Evolutionary conservation across 2,888 invertebrate species (phyloP).

Genomic region (Apamea epomidion): DNA sequence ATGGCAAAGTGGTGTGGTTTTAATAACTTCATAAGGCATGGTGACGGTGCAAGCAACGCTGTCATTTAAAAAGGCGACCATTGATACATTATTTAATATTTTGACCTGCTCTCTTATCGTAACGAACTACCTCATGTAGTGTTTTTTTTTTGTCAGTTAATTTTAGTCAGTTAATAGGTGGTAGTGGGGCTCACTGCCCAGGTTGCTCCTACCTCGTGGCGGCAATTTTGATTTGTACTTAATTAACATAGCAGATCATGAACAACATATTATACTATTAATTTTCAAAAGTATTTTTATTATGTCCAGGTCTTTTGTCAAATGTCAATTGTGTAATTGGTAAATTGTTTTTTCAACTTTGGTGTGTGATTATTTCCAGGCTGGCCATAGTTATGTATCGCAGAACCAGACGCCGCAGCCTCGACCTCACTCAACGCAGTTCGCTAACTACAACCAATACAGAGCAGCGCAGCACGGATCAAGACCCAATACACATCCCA

Average conservation of each 20-base stretch:
- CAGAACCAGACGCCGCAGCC: slow-evolving; percentile 82
- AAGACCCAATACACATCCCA: slow-evolving; percentile 84
- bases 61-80: not conserved
- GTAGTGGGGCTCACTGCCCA: not conserved
- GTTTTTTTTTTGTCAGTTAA: not conserved
- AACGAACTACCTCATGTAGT: not conserved
- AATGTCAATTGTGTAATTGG: not conserved
- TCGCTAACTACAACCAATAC: slow-evolving; percentile 79
- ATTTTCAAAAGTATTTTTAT: not conserved
- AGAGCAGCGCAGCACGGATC: slow-evolving; percentile 82
- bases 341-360: not conserved
- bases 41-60: not conserved
- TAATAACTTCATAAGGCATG: not conserved
- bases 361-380: slow-evolving; percentile 74
- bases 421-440: slow-evolving; percentile 76
- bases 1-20: not conserved
- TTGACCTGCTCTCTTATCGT: not conserved
- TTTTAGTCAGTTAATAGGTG: not conserved
- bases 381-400: slow-evolving; percentile 83
- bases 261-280: not conserved
- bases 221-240: not conserved
- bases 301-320: not conserved
- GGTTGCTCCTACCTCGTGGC: not conserved
- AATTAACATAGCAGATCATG: not conserved
- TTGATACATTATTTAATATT: not conserved